phyloP scores from a whole-genome alignment of 1,140 invertebrate genomes.

The Ganaspis sp. region DNA sequence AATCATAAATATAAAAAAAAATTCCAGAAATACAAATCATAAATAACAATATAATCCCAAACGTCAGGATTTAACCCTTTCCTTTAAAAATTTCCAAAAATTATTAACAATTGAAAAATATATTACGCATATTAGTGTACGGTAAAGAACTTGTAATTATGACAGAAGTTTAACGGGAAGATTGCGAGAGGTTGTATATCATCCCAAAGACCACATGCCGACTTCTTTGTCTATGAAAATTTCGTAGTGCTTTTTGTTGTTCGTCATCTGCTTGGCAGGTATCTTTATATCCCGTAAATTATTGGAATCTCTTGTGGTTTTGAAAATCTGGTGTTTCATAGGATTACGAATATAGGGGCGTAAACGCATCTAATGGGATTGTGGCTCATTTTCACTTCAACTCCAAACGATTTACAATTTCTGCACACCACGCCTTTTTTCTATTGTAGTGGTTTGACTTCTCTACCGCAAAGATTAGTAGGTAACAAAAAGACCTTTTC shows the following conservation, averaged over 20 bases:
- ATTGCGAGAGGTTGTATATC: no score
- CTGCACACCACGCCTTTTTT: conserved; percentile 3
- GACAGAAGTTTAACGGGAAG: no score
- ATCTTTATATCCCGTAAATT: neutral
- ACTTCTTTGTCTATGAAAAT: neutral
- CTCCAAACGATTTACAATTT: neutral
- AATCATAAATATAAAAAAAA: no score
- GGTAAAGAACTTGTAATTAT: no score
- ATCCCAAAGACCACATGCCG: no score
- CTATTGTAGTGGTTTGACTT: conserved; percentile 5
- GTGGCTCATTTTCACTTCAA: neutral
- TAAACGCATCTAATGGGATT: neutral
- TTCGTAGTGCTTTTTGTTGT: neutral
- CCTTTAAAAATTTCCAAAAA: no score
- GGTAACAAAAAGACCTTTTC: neutral
- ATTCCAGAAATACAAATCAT: no score
- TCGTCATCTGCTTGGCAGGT: neutral
- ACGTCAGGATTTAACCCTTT: no score
- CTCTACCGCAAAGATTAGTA: conserved; percentile 17
- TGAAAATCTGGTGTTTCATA: conserved; percentile 10
- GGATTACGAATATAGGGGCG: neutral
- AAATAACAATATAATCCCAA: no score
- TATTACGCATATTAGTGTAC: no score
- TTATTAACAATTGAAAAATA: no score
- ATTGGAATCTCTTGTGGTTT: neutral